Conservation (phyloP, 2,797 vertebrate species). For the Acanthurus leucopareius region DNA sequence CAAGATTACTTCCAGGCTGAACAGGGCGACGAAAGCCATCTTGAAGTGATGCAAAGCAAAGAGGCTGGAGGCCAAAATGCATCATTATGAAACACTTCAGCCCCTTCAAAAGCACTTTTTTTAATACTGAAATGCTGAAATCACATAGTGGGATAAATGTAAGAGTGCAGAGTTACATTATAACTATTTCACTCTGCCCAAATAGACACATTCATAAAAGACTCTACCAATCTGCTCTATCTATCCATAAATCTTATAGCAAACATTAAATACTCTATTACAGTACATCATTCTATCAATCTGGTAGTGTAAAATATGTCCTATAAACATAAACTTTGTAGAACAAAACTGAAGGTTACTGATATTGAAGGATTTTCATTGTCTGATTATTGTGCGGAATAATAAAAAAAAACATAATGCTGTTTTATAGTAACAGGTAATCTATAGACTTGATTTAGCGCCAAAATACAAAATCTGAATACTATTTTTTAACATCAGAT, state of each 20-base stretch:
- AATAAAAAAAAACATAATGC: slow-evolving; percentile 49
- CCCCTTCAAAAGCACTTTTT: slow-evolving; percentile 41
- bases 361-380: slow-evolving; percentile 56
- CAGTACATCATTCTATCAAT: slow-evolving; percentile 72
- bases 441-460: slow-evolving; percentile 61
- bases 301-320: slow-evolving; percentile 75
- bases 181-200: slow-evolving; percentile 43
- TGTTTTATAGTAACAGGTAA: slow-evolving; percentile 57
- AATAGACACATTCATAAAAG: slow-evolving; percentile 56
- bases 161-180: slow-evolving; percentile 44
- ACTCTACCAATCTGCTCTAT: slow-evolving; percentile 50
- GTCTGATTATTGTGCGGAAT: slow-evolving; percentile 64
- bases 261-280: slow-evolving; percentile 74
- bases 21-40: slow-evolving; percentile 43
- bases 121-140: slow-evolving; percentile 59
- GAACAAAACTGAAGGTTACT: slow-evolving; percentile 65
- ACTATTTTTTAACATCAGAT: slow-evolving; percentile 59
- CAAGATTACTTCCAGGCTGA: slow-evolving; percentile 58
- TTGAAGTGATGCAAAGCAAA: slow-evolving; percentile 23
- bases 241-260: slow-evolving; percentile 50
- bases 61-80: slow-evolving; percentile 35
- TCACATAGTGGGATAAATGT: slow-evolving; percentile 60
- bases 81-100: slow-evolving; percentile 48
- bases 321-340: slow-evolving; percentile 62
- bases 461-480: slow-evolving; percentile 67